Conservation (phyloP, 1,140 invertebrate species). For the Drosophila carrolli region DNA sequence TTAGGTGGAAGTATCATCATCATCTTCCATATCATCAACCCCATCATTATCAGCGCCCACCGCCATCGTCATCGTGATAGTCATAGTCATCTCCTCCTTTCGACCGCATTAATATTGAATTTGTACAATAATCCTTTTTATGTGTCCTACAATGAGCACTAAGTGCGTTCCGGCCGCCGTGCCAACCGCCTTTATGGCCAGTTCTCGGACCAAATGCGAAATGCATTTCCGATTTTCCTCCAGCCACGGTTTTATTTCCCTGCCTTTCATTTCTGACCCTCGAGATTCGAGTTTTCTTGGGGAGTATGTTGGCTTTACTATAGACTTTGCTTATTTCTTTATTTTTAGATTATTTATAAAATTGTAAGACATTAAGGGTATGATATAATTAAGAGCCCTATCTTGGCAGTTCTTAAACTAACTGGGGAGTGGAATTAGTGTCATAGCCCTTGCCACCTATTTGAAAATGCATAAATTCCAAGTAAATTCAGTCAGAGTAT, state of each 20-base stretch:
- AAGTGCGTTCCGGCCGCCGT: slow-evolving; percentile 57
- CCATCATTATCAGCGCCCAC: neutral
- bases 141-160: slow-evolving; percentile 74
- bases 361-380: too few relatives aligned
- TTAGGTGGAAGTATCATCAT: slow-evolving; percentile 6
- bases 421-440: too few relatives aligned
- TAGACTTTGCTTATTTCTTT: neutral
- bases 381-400: too few relatives aligned
- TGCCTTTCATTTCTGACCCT: neutral
- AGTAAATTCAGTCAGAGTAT: slow-evolving; percentile 15
- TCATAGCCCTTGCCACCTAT: too few relatives aligned
- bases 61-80: neutral
- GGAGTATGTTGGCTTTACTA: neutral
- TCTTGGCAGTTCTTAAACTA: too few relatives aligned
- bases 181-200: slow-evolving; percentile 57
- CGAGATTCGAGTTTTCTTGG: neutral
- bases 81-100: slow-evolving; percentile 8
- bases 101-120: slow-evolving; percentile 76
- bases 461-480: too few relatives aligned
- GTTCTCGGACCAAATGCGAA: slow-evolving; percentile 37
- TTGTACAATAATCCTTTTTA: slow-evolving; percentile 82
- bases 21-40: slow-evolving; percentile 4
- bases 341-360: too few relatives aligned
- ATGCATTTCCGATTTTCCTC: slow-evolving; percentile 18
- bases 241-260: neutral